These are phyloP conservation scores for Centrocercus urophasianus DNA, from an alignment of 2,113 vertebrate species.

Conservation along the genomic window DNA sequence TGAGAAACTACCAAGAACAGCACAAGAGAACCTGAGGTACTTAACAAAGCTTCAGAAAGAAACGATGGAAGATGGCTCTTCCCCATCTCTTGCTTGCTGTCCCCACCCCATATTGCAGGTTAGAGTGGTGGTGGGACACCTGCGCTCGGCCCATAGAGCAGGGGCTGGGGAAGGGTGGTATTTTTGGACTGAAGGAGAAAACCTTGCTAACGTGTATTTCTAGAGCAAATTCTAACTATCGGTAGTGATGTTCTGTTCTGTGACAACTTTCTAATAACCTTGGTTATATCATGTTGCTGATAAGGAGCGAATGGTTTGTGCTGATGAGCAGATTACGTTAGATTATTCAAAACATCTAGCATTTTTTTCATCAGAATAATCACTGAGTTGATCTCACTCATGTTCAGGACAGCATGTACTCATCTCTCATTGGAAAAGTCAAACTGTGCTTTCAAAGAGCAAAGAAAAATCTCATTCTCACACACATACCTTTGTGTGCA, in stretches of 20 bases:
- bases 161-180: neutral
- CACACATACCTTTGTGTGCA: neutral
- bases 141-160: neutral
- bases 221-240: neutral
- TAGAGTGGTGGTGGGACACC: neutral
- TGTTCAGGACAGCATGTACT: neutral
- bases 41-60: neutral
- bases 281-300: neutral
- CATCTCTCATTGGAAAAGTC: neutral
- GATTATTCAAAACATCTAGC: neutral
- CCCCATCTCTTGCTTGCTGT: constrained; percentile 32
- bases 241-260: neutral
- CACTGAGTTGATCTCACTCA: neutral
- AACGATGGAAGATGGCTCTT: constrained; percentile 59
- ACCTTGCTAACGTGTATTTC: neutral
- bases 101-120: constrained; percentile 41
- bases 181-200: neutral
- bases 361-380: neutral
- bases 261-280: neutral
- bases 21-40: neutral
- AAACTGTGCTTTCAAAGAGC: neutral
- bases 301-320: neutral
- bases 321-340: neutral
- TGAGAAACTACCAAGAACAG: neutral
- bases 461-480: neutral